Conservation (phyloP, 2,888 invertebrate genomes). For the Heteromyza rotundicornis region DNA sequence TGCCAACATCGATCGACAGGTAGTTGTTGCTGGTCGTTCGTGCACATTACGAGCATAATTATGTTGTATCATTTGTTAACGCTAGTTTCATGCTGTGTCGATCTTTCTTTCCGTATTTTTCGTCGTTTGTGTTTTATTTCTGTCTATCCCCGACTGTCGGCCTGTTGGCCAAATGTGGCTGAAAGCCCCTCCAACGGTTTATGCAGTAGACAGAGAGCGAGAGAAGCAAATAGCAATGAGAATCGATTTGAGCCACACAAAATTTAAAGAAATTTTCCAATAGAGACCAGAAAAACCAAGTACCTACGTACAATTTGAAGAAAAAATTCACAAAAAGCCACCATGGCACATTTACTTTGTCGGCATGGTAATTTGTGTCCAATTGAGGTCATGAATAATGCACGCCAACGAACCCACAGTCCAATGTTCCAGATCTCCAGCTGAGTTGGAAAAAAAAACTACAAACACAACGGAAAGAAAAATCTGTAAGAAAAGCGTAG, state of each 20-base stretch:
- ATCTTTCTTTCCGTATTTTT: not conserved
- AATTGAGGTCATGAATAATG: conserved; percentile 29
- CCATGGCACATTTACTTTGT: conserved; percentile 21
- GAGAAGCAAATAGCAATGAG: too few relatives aligned
- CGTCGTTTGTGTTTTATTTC: not conserved
- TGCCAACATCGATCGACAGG: too few relatives aligned
- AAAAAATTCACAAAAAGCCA: conserved; percentile 9
- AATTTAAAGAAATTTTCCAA: conserved; percentile 24
- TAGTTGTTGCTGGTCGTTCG: not conserved
- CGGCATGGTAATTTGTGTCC: conserved; percentile 30
- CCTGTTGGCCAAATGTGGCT: not conserved
- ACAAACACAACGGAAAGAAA: conserved; percentile 14
- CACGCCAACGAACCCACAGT: not conserved
- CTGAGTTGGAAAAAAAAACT: not conserved
- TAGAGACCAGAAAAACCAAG: not conserved
- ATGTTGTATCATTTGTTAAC: conserved; percentile 12
- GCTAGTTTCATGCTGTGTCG: conserved; percentile 2
- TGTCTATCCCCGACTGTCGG: too few relatives aligned
- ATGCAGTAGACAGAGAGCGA: too few relatives aligned
- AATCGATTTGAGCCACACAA: conserved; percentile 16
- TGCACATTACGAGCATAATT: conserved; percentile 13
- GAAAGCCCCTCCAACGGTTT: too few relatives aligned
- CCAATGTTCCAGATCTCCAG: conserved; percentile 1
- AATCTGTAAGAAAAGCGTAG: not conserved
- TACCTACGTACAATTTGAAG: too few relatives aligned